Base-by-base conservation (phyloP, 2,888 invertebrate genomes). In the Dendrolimus pini region DNA sequence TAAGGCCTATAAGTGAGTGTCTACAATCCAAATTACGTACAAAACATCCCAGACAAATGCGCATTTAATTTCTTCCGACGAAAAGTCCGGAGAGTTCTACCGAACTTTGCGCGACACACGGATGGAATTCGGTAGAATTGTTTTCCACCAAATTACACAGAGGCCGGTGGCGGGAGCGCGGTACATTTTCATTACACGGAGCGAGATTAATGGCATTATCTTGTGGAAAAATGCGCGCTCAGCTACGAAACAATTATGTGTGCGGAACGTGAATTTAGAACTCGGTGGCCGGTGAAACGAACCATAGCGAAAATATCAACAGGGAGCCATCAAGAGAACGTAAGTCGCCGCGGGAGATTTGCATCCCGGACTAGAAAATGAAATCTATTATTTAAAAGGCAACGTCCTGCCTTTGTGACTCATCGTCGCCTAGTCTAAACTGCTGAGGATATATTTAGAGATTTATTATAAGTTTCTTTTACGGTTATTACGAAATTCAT, bases 331-430 rank as follows among this genome's bases (percentile, higher is more conserved):
- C 69, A 66, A 75, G 70, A 75, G 77, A 77, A 75, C 77, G 77
- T 74, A 69, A 78, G 70, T 68, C 71, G 72, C 76, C 80, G 66
- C 70, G 70, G 83, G 79, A 78, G 63, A 77, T 85, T 85, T 88
- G 85, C 85, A 81, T 83, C 74, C 77, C 85, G 81, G 82, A 88
- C 83, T 87, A 89, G 88, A 88, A 89, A 88, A 89, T 85, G 80
- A 83, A 88, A 85, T 81, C 80, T 78, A 78, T 30, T 30, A 30
- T 30, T 30, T 30, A 30, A 30, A 18, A 30, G 30, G 6, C 30
- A 30, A 30, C 30, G 30, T 30, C 6, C 6, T 30, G 30, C 30
- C 30, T 30, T 30, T 3, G 3, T 30, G 6, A 30, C 30, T 30
- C 30, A 30, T 30, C 30, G 6, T 30, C 30, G 30, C 30, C 30